Conservation (phyloP, 2,113 vertebrate genomes). For the Cervus canadensis region DNA sequence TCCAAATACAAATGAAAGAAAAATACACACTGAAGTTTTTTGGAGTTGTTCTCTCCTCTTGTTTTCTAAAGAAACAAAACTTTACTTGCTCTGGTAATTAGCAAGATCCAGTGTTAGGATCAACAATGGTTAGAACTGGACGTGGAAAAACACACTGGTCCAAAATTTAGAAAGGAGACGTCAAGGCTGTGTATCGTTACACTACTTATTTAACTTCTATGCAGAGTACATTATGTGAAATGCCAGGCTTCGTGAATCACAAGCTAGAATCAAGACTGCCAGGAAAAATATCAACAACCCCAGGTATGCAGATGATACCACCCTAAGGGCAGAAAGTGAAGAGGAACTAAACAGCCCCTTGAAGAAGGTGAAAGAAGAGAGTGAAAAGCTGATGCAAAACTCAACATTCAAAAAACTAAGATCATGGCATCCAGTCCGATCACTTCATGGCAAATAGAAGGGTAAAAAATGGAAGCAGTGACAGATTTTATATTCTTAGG, state of each 20-base stretch:
- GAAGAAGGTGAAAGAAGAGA: not conserved
- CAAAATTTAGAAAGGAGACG: not conserved
- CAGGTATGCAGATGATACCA: not conserved
- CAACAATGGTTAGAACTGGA: not conserved
- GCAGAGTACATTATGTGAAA: not conserved
- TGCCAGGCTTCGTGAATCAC: not conserved
- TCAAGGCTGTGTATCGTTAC: not conserved
- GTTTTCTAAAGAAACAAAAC: not conserved
- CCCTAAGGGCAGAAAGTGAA: not conserved
- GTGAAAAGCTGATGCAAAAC: not conserved
- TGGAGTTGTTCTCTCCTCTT: not conserved
- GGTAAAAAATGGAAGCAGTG: not conserved
- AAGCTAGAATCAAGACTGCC: not conserved
- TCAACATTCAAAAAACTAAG: not conserved
- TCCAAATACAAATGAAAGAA: not conserved
- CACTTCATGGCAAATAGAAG: not conserved
- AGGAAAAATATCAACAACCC: not conserved
- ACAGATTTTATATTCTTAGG: not conserved
- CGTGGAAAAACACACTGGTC: not conserved
- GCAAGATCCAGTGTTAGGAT: not conserved
- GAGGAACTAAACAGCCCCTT: not conserved
- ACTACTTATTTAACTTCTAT: not conserved
- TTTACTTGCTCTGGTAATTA: not conserved
- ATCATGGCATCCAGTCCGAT: not conserved
- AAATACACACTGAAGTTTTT: not conserved